phyloP scores from a whole-genome alignment of 2,113 vertebrate species.

The Tor tambroides region DNA sequence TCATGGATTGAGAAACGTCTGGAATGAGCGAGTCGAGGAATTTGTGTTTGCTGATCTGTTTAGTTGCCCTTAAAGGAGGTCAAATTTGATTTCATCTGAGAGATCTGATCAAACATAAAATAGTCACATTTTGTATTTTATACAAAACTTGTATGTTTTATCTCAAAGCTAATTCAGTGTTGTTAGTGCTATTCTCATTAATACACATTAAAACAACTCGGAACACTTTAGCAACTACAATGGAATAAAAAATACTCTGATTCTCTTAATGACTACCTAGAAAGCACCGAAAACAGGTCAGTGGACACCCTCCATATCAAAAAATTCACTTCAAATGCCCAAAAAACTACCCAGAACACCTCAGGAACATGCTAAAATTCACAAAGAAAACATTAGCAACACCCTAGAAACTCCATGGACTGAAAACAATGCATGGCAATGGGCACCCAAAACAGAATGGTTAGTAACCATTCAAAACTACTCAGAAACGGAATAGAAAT shows the following conservation, averaged over 20 bases:
- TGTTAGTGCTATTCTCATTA: too few species aligned
- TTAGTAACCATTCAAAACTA: neutral
- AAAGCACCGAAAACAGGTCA: neutral
- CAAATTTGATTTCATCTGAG: too few species aligned
- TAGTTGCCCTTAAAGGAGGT: neutral
- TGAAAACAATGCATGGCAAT: neutral
- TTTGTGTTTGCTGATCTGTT: neutral
- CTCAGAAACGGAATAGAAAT: neutral
- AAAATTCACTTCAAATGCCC: too few species aligned
- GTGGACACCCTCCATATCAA: too few species aligned
- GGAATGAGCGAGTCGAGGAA: neutral
- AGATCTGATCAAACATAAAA: neutral
- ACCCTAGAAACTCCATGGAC: too few species aligned
- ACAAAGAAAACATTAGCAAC: neutral
- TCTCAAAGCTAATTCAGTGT: too few species aligned
- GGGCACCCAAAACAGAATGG: neutral
- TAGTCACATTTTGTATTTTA: too few species aligned
- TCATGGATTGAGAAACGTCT: conserved; percentile 76
- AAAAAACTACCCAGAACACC: neutral
- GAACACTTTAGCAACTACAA: neutral
- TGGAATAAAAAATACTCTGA: too few species aligned
- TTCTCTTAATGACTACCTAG: neutral
- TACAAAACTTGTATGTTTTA: too few species aligned
- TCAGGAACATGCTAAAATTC: neutral
- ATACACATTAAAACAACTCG: neutral